Evolutionary conservation across 2,888 invertebrate genomes (phyloP), one percentile per base, ranked within the genome.

Genomic region (Nebria brevicollis): DNA sequence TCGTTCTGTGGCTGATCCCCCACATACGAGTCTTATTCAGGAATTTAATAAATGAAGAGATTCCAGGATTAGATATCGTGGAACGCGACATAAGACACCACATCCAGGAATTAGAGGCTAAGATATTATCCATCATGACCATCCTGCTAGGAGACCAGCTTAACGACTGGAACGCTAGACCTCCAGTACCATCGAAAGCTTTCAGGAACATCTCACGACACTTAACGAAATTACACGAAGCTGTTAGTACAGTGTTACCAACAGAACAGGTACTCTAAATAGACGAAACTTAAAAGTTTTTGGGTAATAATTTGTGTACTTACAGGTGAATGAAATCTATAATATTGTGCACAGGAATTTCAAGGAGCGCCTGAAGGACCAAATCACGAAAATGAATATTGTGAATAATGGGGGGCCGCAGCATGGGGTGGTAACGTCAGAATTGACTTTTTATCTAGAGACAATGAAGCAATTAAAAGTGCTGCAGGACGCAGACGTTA

Each of bases 321-420:
- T 86, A 77, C 81, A 89, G 88, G 86, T 89, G 20, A 85, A 85
- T 72, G 87, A 89, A 84, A 87, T 89, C 73, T 89, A 89, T 85
- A 87, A 94, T 85, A 93, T 93, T 86, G 94, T 97, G 77, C 95
- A 97, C 89, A 93, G 93, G 87, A 94, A 94, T 86, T 97, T 98
- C 87, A 97, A 97, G 90, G 94, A 94, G 84, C 94, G 95, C 87
- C 90, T 98, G 85, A 92, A 96, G 89, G 95, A 96, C 86, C 96
- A 97, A 87, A 90, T 98, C 84, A 87, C 93, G 2, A 94, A 94
- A 88, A 94, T 97, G 92, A 96, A 97, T 87, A 96, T 98, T 84
- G 93, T 94, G 81, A 98, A 97, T 85, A 97, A 98, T 90, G 98
- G 98, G n/a, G 97, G 98, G 74, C 98, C 98, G 1, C 97, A 98